phyloP scores from a whole-genome alignment of 2,113 vertebrate species.

The Empidonax alnorum region DNA sequence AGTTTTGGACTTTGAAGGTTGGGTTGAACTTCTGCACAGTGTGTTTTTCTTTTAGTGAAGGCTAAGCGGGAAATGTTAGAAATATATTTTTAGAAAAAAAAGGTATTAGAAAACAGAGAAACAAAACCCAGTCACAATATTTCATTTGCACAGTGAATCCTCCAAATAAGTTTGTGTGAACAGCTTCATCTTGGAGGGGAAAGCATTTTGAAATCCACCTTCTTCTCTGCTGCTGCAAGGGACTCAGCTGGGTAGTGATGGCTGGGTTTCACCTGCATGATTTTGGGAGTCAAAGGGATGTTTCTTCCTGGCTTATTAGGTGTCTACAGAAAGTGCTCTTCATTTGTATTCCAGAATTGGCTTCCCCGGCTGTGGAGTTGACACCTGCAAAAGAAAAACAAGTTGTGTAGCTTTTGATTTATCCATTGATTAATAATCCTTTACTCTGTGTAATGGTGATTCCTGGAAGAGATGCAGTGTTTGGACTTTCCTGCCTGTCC shows the following conservation, averaged over 20 bases:
- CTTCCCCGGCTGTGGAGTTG: not conserved
- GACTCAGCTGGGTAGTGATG: not conserved
- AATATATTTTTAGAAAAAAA: not conserved
- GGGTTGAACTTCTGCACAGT: not conserved
- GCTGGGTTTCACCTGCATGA: not conserved
- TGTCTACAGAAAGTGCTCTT: not conserved
- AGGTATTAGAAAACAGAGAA: not conserved
- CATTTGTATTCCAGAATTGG: slow-evolving; percentile 21
- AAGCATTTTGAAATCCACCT: not conserved
- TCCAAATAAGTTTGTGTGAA: not conserved
- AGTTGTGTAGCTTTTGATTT: not conserved
- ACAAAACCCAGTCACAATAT: not conserved
- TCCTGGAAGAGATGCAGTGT: not conserved
- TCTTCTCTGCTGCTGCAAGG: not conserved
- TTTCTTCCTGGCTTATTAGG: not conserved
- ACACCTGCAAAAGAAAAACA: not conserved
- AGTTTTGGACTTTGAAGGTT: not conserved
- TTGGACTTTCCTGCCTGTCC: not conserved
- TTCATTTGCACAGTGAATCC: not conserved
- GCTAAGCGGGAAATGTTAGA: not conserved
- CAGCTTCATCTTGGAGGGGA: not conserved
- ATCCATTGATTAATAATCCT: not conserved
- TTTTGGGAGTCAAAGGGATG: not conserved
- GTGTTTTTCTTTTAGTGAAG: not conserved
- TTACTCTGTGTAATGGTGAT: not conserved